Evolutionary conservation across 2,888 invertebrate species (phyloP).

Genomic region (Disparrhopalites patrizii): DNA sequence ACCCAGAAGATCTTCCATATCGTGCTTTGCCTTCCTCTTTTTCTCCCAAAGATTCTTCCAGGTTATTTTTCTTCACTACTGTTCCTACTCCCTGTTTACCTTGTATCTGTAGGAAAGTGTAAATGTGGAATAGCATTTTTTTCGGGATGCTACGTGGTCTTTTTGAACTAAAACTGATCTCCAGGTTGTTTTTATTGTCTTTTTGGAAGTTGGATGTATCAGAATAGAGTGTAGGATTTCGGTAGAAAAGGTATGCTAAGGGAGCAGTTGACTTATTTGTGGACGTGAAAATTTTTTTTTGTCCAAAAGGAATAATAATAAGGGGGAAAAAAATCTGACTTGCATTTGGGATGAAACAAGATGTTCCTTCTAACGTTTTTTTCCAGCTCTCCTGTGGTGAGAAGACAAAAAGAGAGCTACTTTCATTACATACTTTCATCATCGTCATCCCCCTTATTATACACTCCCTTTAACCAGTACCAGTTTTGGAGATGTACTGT

Average conservation of each 20-base stretch:
- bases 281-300: slow-evolving; percentile 5
- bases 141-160: too few species aligned
- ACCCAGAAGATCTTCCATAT: too few species aligned
- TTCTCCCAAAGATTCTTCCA: too few species aligned
- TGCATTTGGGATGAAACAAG: slow-evolving; percentile 24
- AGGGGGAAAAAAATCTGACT: slow-evolving; percentile 18
- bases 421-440: slow-evolving; percentile 37
- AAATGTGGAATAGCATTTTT: too few species aligned
- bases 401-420: slow-evolving; percentile 42
- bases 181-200: too few species aligned
- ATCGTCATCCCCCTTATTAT: not conserved
- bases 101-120: too few species aligned
- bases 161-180: too few species aligned
- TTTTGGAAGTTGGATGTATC: too few species aligned
- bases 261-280: not conserved
- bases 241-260: not conserved
- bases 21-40: too few species aligned
- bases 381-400: slow-evolving; percentile 40
- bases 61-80: too few species aligned
- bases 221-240: too few species aligned
- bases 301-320: not conserved
- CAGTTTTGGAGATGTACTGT: not conserved
- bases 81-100: too few species aligned
- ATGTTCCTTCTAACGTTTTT: slow-evolving; percentile 26
- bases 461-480: not conserved